phyloP scores from a whole-genome alignment of 2,113 vertebrate species.

The Chauna torquata region DNA sequence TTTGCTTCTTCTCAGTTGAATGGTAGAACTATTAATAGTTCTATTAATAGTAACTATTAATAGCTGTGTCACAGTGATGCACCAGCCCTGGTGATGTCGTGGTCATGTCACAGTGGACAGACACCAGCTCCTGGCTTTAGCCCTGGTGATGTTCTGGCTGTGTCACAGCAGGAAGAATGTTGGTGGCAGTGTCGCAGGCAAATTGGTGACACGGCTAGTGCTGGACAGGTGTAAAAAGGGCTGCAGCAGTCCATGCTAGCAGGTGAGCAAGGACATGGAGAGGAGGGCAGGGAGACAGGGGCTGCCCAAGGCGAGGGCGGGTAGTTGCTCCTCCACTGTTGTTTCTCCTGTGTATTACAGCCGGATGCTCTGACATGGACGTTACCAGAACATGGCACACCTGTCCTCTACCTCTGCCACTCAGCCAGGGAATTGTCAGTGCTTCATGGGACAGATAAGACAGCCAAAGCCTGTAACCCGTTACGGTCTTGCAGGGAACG shows the following conservation, averaged over 20 bases:
- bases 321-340: background rate
- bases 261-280: background rate
- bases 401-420: background rate
- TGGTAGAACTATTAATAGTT: too few species aligned
- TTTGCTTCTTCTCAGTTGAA: background rate
- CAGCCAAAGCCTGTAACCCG: background rate
- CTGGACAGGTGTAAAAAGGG: background rate
- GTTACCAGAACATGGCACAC: background rate
- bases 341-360: background rate
- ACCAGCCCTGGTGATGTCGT: background rate
- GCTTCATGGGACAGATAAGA: background rate
- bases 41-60: too few species aligned
- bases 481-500: background rate
- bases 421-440: background rate
- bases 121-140: background rate
- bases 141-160: background rate
- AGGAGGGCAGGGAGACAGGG: background rate
- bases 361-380: background rate
- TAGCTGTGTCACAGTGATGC: background rate
- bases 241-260: accelerated
- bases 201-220: background rate
- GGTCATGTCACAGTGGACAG: accelerated
- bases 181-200: background rate
- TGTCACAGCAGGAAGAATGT: background rate
- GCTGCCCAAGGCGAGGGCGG: background rate